Evolutionary conservation across 2,888 invertebrate species (phyloP).

Genomic region (Leptopilina syphax): DNA sequence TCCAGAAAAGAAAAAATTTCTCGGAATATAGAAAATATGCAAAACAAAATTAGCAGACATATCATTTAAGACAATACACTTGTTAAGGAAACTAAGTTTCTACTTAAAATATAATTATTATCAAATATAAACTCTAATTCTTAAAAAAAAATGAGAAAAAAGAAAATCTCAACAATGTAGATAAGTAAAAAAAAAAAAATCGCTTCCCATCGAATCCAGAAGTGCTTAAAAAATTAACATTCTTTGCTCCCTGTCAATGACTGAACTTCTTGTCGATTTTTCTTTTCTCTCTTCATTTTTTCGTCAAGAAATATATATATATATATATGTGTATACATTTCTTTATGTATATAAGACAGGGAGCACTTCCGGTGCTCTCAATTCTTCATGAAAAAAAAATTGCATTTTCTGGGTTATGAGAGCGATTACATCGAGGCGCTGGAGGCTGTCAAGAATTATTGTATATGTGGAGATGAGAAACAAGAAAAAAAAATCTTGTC

Average conservation of each 20-base stretch:
- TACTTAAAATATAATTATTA: constrained; percentile 71
- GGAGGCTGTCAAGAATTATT: constrained; percentile 66
- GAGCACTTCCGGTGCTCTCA: not conserved
- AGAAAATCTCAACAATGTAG: constrained; percentile 43
- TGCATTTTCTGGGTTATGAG: constrained; percentile 39
- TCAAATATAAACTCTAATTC: constrained; percentile 66
- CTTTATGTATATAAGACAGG: not conserved
- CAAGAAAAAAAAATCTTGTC: constrained; percentile 44
- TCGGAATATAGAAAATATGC: constrained; percentile 61
- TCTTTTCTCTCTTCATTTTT: not conserved
- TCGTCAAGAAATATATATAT: constrained; percentile 3
- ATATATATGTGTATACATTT: too few species aligned
- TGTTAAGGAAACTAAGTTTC: constrained; percentile 76
- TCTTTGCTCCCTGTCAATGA: constrained; percentile 22
- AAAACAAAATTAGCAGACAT: constrained; percentile 74
- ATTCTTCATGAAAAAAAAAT: not conserved
- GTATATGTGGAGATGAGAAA: constrained; percentile 44
- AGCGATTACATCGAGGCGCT: constrained; percentile 59
- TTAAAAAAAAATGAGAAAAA: constrained; percentile 50
- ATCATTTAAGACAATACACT: constrained; percentile 77
- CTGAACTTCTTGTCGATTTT: constrained; percentile 29
- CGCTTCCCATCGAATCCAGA: constrained; percentile 16
- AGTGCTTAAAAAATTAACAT: constrained; percentile 5
- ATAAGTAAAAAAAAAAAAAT: constrained; percentile 13
- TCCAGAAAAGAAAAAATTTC: constrained; percentile 49